Evolutionary conservation across 2,888 invertebrate species (phyloP), one percentile per base, ranked within the genome.

Genomic region (Leptura quadrifasciata): DNA sequence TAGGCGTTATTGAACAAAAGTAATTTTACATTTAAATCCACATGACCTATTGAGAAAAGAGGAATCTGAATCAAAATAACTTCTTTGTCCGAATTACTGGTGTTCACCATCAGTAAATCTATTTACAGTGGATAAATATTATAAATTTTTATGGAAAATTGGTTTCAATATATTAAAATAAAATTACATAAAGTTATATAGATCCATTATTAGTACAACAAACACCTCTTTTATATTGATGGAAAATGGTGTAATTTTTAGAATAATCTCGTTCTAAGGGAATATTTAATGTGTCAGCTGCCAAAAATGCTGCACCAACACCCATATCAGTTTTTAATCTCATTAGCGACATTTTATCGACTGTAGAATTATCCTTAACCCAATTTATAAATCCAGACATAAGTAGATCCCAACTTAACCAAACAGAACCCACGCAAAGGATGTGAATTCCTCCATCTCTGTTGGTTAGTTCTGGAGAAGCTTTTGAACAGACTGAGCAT

Each of bases 391-490:
- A 94, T 0, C 96, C 97, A 2, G 92, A 90, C 84, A 94, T 91
- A 77, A 99, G 87, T 27, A 95, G 91, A 4, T 93, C 90, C 97
- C 98, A 99, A 86, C 98, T 98, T 79, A 95, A 93, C 96, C 97
- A 99, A 0, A 99, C 97, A 0, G 97, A 97, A 0, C 98, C 98
- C 0, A 98, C 96, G 87, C 98, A 98, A 0, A 97, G 94, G 0
- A 98, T 92, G 31, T 87, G 88, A 3, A 89, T 85, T 0, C 94
- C 95, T 20, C 92, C 92, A 2, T 87, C 20, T 89, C 83, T 57
- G 90, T 90, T 83, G 27, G 90, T 89, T 64, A 94, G 87, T 76
- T 91, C 91, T 89, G 92, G 85, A 67, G 93, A 89, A 12, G 94
- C 94, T 83, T 92, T 92, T 1, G 91, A 91, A 31, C 91, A 88